A percentile compares a stretch with the other conserved stretches of the same genome.
Evolutionary conservation across 2,888 invertebrate species (phyloP).

Genomic region (Iphiclides podalirius): DNA sequence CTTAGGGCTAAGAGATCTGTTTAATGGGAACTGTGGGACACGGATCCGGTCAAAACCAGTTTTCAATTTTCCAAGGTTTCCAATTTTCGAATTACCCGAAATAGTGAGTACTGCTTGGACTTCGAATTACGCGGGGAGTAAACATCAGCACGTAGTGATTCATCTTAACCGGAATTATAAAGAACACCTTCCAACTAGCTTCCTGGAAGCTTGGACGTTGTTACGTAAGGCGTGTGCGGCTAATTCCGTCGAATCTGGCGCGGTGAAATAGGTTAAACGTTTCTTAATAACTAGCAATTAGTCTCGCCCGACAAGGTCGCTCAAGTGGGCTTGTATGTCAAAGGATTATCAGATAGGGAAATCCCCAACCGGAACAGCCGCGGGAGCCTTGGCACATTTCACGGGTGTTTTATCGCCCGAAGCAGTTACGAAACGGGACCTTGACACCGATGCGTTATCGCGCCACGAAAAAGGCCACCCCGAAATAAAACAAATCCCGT

Average conservation of each 20-base stretch:
- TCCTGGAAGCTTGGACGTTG: conserved; percentile 41
- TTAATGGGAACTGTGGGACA: too few species aligned
- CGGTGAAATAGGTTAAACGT: conserved; percentile 71
- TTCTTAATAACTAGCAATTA: conserved; percentile 75
- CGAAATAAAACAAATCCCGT: conserved; percentile 62
- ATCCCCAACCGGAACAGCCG: conserved; percentile 50
- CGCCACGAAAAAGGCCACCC: conserved; percentile 68
- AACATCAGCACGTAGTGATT: too few species aligned
- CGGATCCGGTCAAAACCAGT: too few species aligned
- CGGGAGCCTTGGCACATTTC: conserved; percentile 65
- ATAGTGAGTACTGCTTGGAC: too few species aligned
- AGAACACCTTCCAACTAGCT: conserved; percentile 29
- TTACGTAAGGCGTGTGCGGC: conserved; percentile 50
- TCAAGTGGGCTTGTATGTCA: conserved; percentile 42
- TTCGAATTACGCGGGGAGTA: too few species aligned
- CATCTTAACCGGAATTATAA: conserved; percentile 22
- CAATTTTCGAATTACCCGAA: too few species aligned
- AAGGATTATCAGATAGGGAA: conserved; percentile 37
- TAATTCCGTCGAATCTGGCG: conserved; percentile 55
- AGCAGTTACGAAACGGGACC: conserved; percentile 67
- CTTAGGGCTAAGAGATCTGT: too few species aligned
- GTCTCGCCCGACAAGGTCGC: conserved; percentile 50
- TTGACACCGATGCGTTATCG: conserved; percentile 77
- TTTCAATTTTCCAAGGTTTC: too few species aligned
- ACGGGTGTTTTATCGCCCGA: conserved; percentile 41